A percentile compares a stretch with the other conserved stretches of the same genome.
Conservation (phyloP, 2,888 invertebrate genomes). For the Agonopterix heracliana region DNA sequence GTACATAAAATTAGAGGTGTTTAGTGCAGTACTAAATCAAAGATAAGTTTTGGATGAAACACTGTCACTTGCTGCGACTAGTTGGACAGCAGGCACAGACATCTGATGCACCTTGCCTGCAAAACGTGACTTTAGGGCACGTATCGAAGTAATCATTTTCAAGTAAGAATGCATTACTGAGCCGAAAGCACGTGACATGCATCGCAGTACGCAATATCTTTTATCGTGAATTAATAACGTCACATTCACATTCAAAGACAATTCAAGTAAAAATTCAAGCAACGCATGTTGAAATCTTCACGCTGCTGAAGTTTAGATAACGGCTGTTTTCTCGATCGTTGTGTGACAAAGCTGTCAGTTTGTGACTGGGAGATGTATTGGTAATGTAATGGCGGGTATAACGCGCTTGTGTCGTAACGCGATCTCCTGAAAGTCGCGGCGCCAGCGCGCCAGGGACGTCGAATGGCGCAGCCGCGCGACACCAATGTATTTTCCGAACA, state of each 20-base stretch:
- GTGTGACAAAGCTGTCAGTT: not conserved
- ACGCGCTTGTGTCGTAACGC: slow-evolving; percentile 57
- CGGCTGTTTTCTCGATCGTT: not conserved
- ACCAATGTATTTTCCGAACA: slow-evolving; percentile 63
- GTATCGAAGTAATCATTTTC: not conserved
- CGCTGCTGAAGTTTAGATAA: not conserved
- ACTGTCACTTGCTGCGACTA: not conserved
- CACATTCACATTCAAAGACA: not conserved
- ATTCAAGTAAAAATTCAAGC: not conserved
- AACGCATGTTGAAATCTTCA: not conserved
- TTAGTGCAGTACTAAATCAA: no score
- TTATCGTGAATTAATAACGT: not conserved
- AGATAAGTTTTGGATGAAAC: not conserved
- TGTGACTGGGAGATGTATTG: not conserved
- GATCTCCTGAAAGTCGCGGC: slow-evolving; percentile 42
- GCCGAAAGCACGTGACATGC: not conserved
- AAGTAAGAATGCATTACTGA: no score
- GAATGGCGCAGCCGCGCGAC: slow-evolving; percentile 34
- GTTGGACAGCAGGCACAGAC: not conserved
- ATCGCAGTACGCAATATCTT: no score
- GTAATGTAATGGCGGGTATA: slow-evolving; percentile 1
- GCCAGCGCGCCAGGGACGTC: slow-evolving; percentile 28
- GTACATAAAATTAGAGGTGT: no score
- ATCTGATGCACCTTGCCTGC: not conserved
- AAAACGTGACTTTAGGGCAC: not conserved